phyloP scores from a whole-genome alignment of 2,113 vertebrate species.

The Suncus etruscus region DNA sequence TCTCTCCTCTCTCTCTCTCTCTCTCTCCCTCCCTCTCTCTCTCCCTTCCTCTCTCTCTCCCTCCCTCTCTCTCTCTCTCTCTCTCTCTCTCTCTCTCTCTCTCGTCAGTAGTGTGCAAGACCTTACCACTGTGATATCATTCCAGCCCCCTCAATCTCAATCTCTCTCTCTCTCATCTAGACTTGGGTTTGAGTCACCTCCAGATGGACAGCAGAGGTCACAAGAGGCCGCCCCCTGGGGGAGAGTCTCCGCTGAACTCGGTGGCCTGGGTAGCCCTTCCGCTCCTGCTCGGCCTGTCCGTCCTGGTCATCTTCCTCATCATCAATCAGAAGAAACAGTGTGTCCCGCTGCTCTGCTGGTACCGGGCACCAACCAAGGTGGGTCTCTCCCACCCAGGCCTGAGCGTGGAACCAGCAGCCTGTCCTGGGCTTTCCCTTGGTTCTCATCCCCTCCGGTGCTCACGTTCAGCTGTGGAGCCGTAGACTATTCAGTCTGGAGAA shows the following conservation, averaged over 20 bases:
- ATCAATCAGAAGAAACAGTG: conserved; percentile 94
- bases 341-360: conserved; percentile 92
- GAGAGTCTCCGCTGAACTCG: conserved; percentile 87
- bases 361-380: conserved; percentile 94
- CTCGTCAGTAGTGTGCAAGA: no score
- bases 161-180: conserved; percentile 79
- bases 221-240: conserved; percentile 77
- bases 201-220: conserved; percentile 90
- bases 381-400: neutral
- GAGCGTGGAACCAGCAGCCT: no score
- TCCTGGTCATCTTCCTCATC: conserved; percentile 89
- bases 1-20: neutral
- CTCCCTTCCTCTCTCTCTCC: neutral
- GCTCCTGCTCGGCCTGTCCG: conserved; percentile 88
- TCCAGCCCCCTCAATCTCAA: no score
- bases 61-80: neutral
- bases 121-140: no score
- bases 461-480: no score
- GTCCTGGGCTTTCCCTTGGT: no score
- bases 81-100: conserved; percentile 8
- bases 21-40: neutral
- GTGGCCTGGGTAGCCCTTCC: conserved; percentile 90
- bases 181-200: conserved; percentile 90
- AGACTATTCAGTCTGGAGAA: neutral
- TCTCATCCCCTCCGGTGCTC: no score